A percentile compares a stretch with the other conserved stretches of the same genome.
phyloP scores from a whole-genome alignment of 2,888 invertebrate genomes.

The Julus scandinavius region DNA sequence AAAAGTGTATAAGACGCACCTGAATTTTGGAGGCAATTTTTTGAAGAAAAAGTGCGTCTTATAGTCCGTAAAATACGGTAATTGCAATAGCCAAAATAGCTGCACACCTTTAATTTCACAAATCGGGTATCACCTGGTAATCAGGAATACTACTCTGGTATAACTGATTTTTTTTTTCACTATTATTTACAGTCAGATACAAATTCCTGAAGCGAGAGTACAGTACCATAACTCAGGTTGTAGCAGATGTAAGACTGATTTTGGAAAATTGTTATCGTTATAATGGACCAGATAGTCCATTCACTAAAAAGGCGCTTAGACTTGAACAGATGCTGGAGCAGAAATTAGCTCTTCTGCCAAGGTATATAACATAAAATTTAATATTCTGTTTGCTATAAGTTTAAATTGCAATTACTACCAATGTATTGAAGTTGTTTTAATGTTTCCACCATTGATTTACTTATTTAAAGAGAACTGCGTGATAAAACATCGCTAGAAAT shows the following conservation, averaged over 20 bases:
- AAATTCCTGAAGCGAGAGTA: conserved; percentile 66
- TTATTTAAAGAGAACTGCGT: conserved; percentile 63
- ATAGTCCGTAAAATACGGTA: too few species aligned
- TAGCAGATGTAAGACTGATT: conserved; percentile 68
- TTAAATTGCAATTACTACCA: neutral
- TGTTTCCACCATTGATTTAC: neutral
- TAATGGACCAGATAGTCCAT: conserved; percentile 67
- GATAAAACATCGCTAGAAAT: conserved; percentile 64
- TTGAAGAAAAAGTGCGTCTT: too few species aligned
- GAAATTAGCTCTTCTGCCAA: conserved; percentile 66
- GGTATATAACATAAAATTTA: conserved; percentile 62
- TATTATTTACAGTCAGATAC: conserved; percentile 64
- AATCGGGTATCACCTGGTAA: neutral
- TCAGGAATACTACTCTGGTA: neutral
- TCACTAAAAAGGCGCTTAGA: conserved; percentile 67
- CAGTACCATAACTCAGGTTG: conserved; percentile 66
- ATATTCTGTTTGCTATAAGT: neutral
- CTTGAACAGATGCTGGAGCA: conserved; percentile 69
- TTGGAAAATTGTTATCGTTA: conserved; percentile 69
- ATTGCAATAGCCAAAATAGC: neutral
- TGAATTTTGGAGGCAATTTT: too few species aligned
- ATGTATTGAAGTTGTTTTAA: neutral
- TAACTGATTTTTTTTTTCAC: neutral
- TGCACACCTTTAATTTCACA: neutral
- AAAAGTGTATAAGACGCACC: too few species aligned